Evolutionary conservation across 2,888 invertebrate genomes (phyloP).

Genomic region (Drosophila lutescens): DNA sequence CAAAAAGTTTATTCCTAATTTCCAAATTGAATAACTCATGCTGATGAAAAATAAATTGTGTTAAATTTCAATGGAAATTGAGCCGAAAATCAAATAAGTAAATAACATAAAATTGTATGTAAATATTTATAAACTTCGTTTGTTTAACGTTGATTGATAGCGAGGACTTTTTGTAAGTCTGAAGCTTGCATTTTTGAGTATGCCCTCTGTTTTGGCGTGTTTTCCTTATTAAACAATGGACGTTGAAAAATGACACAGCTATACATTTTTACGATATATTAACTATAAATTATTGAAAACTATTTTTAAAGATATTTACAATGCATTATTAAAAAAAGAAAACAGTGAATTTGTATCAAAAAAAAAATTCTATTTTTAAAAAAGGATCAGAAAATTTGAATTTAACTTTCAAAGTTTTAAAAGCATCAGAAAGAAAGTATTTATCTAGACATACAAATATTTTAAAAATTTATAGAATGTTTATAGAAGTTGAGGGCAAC

Average conservation of each 20-base stretch:
- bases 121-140: conserved; percentile 1
- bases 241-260: not conserved
- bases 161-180: not conserved
- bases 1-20: conserved; percentile 28
- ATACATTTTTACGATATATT: not conserved
- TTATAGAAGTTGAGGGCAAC: not conserved
- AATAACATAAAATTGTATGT: not conserved
- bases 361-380: no score
- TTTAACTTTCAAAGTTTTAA: no score
- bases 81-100: not conserved
- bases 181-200: not conserved
- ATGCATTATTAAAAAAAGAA: no score
- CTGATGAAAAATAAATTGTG: not conserved
- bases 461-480: not conserved
- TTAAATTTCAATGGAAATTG: not conserved
- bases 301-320: no score
- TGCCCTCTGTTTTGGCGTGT: no score
- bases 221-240: not conserved
- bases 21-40: conserved; percentile 26
- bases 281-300: not conserved
- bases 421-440: not conserved
- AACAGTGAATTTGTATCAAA: no score
- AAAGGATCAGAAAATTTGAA: no score
- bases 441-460: not conserved
- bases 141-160: conserved; percentile 1